Conservation (phyloP, 2,888 invertebrate species). For the Folsomia candida region DNA sequence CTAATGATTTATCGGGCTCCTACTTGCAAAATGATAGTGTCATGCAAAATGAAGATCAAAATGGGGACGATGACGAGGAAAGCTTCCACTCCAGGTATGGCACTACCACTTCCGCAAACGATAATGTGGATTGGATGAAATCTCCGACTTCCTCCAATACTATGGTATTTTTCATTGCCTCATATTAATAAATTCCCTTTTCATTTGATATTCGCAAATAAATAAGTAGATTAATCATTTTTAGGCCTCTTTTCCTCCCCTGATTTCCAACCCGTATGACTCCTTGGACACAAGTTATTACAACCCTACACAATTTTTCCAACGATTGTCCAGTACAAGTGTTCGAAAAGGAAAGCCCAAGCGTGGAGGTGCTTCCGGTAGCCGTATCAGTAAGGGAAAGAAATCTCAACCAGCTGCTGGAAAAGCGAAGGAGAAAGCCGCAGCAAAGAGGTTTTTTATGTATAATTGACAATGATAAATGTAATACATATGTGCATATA, state of each 20-base stretch:
- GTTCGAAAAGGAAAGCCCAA: background rate
- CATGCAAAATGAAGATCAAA: too few relatives aligned
- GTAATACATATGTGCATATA: too few relatives aligned
- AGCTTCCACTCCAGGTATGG: too few relatives aligned
- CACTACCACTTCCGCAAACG: background rate
- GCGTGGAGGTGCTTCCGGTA: background rate
- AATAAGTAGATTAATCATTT: background rate
- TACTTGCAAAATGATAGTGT: too few relatives aligned
- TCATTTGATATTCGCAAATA: background rate
- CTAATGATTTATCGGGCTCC: too few relatives aligned
- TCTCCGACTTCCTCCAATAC: too few relatives aligned
- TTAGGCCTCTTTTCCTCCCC: too few relatives aligned
- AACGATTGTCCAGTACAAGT: background rate
- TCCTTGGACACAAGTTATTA: background rate
- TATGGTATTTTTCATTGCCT: too few relatives aligned
- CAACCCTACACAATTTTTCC: conserved; percentile 14
- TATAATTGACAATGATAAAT: too few relatives aligned
- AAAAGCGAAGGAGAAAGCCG: conserved; percentile 3
- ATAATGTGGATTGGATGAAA: background rate
- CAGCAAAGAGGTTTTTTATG: too few relatives aligned
- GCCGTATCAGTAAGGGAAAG: background rate
- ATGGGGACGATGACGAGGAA: too few relatives aligned
- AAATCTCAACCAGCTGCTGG: background rate
- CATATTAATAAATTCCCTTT: too few relatives aligned
- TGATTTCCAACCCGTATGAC: background rate